Base-by-base conservation (phyloP, 1,140 invertebrate species). In the Drosophila bocki region DNA sequence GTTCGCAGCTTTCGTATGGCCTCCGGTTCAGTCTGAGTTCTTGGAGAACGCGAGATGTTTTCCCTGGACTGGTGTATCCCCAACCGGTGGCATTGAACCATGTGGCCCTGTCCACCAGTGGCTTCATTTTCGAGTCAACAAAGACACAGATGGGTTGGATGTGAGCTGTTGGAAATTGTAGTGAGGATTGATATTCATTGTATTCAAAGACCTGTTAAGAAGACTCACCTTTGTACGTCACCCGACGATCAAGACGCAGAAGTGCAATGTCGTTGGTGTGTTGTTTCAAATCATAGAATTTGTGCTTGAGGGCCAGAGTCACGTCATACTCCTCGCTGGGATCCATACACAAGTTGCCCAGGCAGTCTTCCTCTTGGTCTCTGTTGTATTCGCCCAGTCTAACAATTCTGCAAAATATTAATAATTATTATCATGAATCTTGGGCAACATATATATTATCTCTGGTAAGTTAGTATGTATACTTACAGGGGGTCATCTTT, bases 101-200 rank as follows among this genome's bases (percentile, higher is more conserved):
- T n/a, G 29, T 61, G 1, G 26, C 3, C 7, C 5, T 11, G 7
- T 50, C 35, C 12, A 17, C 47, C 22, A 32, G 33, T 8, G 3
- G 6, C 12, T 7, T 35, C 0, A 37, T 33, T 26, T 3, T 12
- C 5, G 44, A 15, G 37, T 42, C 26, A 29, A 44, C 19, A 13
- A 63, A 62, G 9, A 65, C 42, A 32, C 65, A 69, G 7, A 69
- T 51, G 12, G 65, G 65, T 9, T n/a, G 12, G 8, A 69, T 69
- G 37, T 65, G 19, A 7, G 2, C 65, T 69, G 57, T 6, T 33
- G 13, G 9, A 17, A 6, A 17, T 29, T 3, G 7, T n/a, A 1
- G 3, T 15, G 3, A 3, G 9, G 8, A 11, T 26, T 26, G 0
- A 29, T 29, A 22, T 22, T 22, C 22, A 22, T 39, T 32, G 15